Percentiles rank a stretch among this genome's conserved stretches.
phyloP scores from a whole-genome alignment of 1,140 invertebrate genomes.

The Aphis craccivora region DNA sequence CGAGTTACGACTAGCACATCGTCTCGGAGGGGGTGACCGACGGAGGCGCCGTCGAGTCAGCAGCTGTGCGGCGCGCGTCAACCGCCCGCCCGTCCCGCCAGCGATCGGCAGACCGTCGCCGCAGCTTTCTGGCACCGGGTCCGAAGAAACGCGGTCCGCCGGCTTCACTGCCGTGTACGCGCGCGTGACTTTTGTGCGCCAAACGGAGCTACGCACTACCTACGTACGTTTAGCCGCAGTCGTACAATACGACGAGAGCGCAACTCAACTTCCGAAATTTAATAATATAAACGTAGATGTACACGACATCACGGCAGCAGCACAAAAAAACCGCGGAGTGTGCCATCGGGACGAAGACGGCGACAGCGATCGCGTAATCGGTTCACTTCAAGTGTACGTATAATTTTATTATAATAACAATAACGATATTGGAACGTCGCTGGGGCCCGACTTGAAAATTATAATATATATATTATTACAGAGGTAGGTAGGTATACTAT shows the following conservation, averaged over 20 bases:
- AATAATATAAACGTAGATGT: background rate
- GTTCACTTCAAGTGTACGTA: background rate
- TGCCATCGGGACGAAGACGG: background rate
- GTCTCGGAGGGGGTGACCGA: background rate
- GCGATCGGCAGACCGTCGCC: slow-evolving; percentile 1
- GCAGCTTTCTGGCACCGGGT: slow-evolving; percentile 46
- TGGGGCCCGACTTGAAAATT: background rate
- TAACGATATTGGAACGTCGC: background rate
- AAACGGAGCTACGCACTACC: background rate
- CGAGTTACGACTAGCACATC: background rate
- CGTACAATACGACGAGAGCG: background rate
- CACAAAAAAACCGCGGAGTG: background rate
- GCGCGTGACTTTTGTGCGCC: slow-evolving; percentile 20
- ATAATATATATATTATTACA: too few species aligned
- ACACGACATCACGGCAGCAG: background rate
- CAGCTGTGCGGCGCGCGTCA: slow-evolving; percentile 44
- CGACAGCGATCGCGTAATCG: background rate
- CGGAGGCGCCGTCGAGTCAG: slow-evolving; percentile 36
- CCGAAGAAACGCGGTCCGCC: slow-evolving; percentile 45
- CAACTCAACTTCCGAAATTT: background rate
- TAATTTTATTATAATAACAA: background rate
- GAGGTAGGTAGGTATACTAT: too few species aligned
- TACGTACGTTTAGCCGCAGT: background rate
- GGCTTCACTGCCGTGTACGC: background rate
- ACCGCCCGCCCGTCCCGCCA: background rate